A percentile compares a stretch with the other conserved stretches of the same genome.
Evolutionary conservation across 1,140 invertebrate genomes (phyloP).

Genomic region (Anoplophora glabripennis): DNA sequence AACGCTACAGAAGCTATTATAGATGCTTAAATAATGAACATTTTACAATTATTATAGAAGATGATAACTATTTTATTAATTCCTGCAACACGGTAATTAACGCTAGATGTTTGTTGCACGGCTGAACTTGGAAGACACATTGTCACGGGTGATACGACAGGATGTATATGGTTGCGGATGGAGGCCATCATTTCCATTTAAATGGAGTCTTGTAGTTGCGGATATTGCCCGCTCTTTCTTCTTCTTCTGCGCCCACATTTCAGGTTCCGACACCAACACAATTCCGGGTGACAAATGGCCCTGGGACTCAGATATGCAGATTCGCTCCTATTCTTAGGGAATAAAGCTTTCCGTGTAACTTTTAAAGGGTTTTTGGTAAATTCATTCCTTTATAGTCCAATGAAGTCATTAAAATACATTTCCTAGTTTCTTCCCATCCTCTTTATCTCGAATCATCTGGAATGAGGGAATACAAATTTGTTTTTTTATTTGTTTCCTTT

Average conservation of each 20-base stretch:
- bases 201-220: conserved; percentile 35
- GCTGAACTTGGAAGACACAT: conserved; percentile 15
- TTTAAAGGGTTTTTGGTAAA: conserved; percentile 9
- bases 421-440: too few relatives aligned
- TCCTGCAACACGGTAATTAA: too few relatives aligned
- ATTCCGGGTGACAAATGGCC: conserved; percentile 35
- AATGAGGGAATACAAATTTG: too few relatives aligned
- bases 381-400: too few relatives aligned
- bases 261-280: conserved; percentile 35
- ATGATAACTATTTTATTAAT: too few relatives aligned
- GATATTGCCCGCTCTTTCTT: conserved; percentile 34
- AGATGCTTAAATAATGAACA: too few relatives aligned
- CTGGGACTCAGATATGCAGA: conserved; percentile 32
- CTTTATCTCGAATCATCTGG: too few relatives aligned
- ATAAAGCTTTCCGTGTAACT: conserved; percentile 24
- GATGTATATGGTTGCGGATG: conserved; percentile 36
- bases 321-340: conserved; percentile 26
- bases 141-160: conserved; percentile 30
- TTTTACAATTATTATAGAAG: too few relatives aligned
- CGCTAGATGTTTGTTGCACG: too few relatives aligned
- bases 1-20: too few relatives aligned
- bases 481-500: too few relatives aligned
- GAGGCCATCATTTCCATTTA: conserved; percentile 40
- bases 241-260: conserved; percentile 32
- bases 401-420: too few relatives aligned